Conservation (phyloP, 1,140 invertebrate species). For the Listronotus bonariensis region DNA sequence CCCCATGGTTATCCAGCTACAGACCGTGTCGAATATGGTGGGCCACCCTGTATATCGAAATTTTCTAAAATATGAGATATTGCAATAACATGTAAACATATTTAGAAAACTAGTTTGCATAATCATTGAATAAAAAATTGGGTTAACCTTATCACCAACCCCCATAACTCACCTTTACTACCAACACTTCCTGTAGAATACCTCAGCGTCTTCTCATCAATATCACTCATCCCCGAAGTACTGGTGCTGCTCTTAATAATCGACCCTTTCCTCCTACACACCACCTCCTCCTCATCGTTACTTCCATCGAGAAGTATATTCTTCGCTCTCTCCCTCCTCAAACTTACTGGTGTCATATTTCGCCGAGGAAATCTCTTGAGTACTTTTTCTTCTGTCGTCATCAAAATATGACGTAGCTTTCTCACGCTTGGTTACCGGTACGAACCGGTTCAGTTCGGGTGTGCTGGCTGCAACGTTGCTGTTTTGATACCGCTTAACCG, state of each 20-base stretch:
- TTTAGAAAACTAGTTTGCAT: no score
- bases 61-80: no score
- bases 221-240: slow-evolving; percentile 46
- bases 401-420: slow-evolving; percentile 47
- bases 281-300: slow-evolving; percentile 34
- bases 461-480: slow-evolving; percentile 59
- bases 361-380: slow-evolving; percentile 59
- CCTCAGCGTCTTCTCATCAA: slow-evolving; percentile 57
- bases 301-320: slow-evolving; percentile 27
- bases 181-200: slow-evolving; percentile 58
- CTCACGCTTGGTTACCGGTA: slow-evolving; percentile 51
- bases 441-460: slow-evolving; percentile 62
- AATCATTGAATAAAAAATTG: no score
- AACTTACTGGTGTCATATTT: slow-evolving; percentile 17
- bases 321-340: slow-evolving; percentile 23
- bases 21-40: no score
- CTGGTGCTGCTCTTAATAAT: slow-evolving; percentile 48
- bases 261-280: slow-evolving; percentile 47
- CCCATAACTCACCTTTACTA: slow-evolving; percentile 57
- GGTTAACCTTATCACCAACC: no score
- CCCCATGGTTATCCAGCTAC: no score
- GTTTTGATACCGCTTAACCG: slow-evolving; percentile 13
- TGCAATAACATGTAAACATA: no score
- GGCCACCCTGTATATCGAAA: no score
- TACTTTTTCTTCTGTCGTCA: slow-evolving; percentile 60